Conservation (phyloP, 2,888 invertebrate species). For the Dryobotodes eremita region DNA sequence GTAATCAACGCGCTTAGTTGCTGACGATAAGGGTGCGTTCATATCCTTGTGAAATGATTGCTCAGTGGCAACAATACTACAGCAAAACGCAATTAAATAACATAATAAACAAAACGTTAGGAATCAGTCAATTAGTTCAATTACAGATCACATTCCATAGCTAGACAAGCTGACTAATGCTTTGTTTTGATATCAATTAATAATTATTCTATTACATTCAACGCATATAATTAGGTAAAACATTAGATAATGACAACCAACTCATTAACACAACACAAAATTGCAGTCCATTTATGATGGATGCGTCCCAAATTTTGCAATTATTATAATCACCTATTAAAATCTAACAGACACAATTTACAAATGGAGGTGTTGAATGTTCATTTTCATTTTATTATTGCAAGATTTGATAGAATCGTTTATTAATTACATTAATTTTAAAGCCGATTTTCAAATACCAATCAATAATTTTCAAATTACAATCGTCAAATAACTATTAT, state of each 20-base stretch:
- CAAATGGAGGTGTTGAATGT: not conserved
- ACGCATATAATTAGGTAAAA: not conserved
- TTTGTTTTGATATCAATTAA: constrained; percentile 8
- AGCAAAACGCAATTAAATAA: not conserved
- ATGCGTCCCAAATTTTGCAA: not conserved
- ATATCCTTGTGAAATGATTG: not conserved
- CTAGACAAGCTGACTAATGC: constrained; percentile 5
- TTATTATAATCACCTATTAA: not conserved
- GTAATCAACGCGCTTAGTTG: constrained; percentile 47
- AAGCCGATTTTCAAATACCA: not conserved
- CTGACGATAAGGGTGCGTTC: not conserved
- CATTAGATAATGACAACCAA: not conserved
- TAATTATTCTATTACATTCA: not conserved
- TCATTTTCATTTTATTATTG: too few relatives aligned
- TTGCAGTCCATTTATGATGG: not conserved
- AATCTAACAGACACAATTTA: not conserved
- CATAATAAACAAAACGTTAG: not conserved
- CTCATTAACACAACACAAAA: constrained; percentile 1
- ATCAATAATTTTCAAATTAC: not conserved
- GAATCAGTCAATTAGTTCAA: constrained; percentile 35
- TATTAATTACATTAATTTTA: not conserved
- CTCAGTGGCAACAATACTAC: not conserved
- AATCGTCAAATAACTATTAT: too few relatives aligned
- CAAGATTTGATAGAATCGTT: not conserved
- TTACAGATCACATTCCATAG: not conserved